These are phyloP conservation scores for Apamea monoglypha DNA, from an alignment of 2,888 invertebrate species.

Conservation along the genomic window DNA sequence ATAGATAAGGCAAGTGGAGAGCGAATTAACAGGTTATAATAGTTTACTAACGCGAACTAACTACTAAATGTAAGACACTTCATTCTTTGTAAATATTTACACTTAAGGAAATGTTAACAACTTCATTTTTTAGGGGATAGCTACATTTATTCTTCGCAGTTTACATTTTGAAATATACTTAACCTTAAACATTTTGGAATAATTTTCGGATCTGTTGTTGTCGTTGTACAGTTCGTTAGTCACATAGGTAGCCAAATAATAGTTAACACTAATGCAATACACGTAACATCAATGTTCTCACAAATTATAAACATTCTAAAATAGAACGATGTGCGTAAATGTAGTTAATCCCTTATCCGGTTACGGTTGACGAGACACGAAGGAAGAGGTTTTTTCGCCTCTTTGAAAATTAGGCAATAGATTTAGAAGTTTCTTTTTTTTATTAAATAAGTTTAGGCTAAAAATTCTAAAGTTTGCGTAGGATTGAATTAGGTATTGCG, in stretches of 20 bases:
- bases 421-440: constrained; percentile 72
- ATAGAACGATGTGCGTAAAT: constrained; percentile 66
- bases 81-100: constrained; percentile 81
- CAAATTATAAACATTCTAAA: constrained; percentile 30
- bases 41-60: constrained; percentile 74
- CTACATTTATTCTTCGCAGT: constrained; percentile 67
- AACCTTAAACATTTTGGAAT: constrained; percentile 26
- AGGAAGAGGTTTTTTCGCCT: constrained; percentile 74
- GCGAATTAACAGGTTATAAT: constrained; percentile 70
- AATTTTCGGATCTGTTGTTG: constrained; percentile 37
- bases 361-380: constrained; percentile 54
- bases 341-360: constrained; percentile 69
- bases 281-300: constrained; percentile 14
- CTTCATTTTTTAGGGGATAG: constrained; percentile 62
- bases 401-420: constrained; percentile 77
- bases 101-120: constrained; percentile 74
- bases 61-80: constrained; percentile 71
- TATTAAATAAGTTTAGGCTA: constrained; percentile 81
- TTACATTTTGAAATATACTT: constrained; percentile 43
- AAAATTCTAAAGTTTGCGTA: constrained; percentile 78
- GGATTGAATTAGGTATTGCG: constrained; percentile 78
- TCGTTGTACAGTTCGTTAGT: constrained; percentile 56
- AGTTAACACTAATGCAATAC: constrained; percentile 26
- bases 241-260: constrained; percentile 43
- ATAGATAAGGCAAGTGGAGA: constrained; percentile 49